Evolutionary conservation across 2,113 vertebrate species (phyloP), one percentile per base, ranked within the genome.

Genomic region (Hyla sarda): DNA sequence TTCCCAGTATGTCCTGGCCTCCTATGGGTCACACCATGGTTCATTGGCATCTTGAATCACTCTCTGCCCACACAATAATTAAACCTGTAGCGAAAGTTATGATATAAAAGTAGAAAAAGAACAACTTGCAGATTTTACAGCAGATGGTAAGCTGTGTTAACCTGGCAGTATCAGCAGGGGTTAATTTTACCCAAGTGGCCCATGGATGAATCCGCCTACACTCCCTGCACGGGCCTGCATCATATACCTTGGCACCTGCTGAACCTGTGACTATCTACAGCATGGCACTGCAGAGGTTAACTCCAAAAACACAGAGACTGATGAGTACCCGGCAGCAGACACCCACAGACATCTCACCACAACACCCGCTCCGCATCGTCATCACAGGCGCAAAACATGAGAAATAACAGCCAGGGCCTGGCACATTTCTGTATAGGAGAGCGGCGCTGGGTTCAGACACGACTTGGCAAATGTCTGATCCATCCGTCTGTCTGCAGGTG

Each of bases 251-350:
- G 21, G 41, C 37, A 4, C 9, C 2, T 45, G 5, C 10, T 47
- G 56, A 25, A 47, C 8, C 37, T 82, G 34, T 25, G 56, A 16
- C 60, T 14, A 30, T 65, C 25, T 48, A 37, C 41, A 14, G 12
- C 13, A 7, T 56, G 75, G 80, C 41, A 82, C 41, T 69, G 80
- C 1, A 77, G 50, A 77, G 48, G 75, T 77, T 77, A 77, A 77
- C 47, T 52, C 14, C 1, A 8, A 19, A 9, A 16, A 41, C n/a
- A 2, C 28, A 14, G 14, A 54, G 50, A 76, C 47, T 77, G 74
- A 50, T 77, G 28, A 30, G 25, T 23, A 9, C 75, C 48, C 28
- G 12, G n/a, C 10, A 30, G 2, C 14, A 9, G 25, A 74, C 73
- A 52, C 45, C 45, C 73, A 76, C 73, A 50, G 73, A 76, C n/a